These are phyloP conservation scores for Crotalus tigris DNA, from an alignment of 2,113 vertebrate species.

Conservation along the genomic window DNA sequence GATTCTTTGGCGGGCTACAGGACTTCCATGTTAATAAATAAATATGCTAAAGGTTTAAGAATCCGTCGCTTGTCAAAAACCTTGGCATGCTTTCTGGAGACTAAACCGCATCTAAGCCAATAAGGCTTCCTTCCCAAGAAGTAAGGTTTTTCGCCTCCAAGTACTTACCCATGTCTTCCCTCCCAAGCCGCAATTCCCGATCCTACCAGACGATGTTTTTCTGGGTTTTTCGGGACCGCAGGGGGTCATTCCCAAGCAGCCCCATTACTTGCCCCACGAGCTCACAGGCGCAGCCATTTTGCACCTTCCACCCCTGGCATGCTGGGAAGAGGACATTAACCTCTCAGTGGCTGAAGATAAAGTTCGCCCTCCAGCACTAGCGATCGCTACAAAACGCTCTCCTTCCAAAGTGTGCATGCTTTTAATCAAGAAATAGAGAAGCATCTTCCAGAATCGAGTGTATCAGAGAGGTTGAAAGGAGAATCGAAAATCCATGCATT, in stretches of 20 bases:
- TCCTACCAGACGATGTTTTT: neutral
- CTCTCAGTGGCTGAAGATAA: neutral
- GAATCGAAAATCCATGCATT: neutral
- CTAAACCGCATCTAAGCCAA: neutral
- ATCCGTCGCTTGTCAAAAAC: neutral
- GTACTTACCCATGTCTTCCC: neutral
- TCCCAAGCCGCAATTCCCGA: neutral
- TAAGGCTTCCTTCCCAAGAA: neutral
- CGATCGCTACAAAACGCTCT: neutral
- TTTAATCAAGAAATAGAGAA: neutral
- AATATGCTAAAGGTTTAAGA: neutral
- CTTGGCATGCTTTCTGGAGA: neutral
- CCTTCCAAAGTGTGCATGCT: neutral
- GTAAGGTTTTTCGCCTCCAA: neutral
- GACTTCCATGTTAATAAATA: neutral
- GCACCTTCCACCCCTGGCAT: neutral
- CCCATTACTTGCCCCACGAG: neutral
- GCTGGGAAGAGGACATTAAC: neutral
- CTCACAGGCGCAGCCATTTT: conserved; percentile 8
- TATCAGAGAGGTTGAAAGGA: neutral
- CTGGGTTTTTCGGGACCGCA: neutral
- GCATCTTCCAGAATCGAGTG: neutral
- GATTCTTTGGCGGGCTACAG: neutral
- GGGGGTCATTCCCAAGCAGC: neutral
- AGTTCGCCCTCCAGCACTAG: neutral